These are phyloP conservation scores for Peucedramus taeniatus DNA, from an alignment of 2,113 vertebrate species.

Conservation along the genomic window DNA sequence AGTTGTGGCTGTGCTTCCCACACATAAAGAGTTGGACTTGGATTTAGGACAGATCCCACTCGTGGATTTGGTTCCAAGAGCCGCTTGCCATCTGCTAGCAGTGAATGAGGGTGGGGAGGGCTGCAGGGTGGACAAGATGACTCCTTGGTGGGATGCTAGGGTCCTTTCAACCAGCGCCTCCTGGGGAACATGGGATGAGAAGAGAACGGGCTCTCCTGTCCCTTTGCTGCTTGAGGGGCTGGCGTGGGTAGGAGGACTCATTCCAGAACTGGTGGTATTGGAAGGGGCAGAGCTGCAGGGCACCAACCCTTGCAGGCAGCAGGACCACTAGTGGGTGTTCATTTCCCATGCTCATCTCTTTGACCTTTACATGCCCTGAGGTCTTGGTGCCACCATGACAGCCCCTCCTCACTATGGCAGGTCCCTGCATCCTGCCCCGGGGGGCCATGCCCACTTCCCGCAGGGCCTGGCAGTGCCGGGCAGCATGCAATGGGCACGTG, in stretches of 20 bases:
- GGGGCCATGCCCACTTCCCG: fast-evolving
- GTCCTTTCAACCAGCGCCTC: neutral
- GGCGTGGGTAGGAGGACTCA: fast-evolving
- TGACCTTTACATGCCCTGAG: neutral
- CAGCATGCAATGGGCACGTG: fast-evolving
- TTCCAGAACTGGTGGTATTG: neutral
- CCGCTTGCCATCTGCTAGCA: fast-evolving
- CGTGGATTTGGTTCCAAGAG: neutral
- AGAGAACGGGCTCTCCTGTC: neutral
- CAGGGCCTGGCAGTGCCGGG: neutral
- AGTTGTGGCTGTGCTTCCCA: neutral
- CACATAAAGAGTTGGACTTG: neutral
- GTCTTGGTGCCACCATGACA: neutral
- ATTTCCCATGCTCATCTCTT: neutral
- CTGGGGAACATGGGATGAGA: neutral
- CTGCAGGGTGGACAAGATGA: neutral
- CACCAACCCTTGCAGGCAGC: neutral
- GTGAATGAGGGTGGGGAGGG: neutral
- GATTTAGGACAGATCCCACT: neutral
- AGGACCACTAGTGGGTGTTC: neutral
- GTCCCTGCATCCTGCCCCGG: fast-evolving
- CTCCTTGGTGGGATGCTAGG: neutral
- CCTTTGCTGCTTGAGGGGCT: neutral
- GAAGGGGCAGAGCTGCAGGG: neutral
- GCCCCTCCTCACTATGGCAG: neutral